Conservation (phyloP, 2,113 vertebrate genomes). For the Chauna torquata region DNA sequence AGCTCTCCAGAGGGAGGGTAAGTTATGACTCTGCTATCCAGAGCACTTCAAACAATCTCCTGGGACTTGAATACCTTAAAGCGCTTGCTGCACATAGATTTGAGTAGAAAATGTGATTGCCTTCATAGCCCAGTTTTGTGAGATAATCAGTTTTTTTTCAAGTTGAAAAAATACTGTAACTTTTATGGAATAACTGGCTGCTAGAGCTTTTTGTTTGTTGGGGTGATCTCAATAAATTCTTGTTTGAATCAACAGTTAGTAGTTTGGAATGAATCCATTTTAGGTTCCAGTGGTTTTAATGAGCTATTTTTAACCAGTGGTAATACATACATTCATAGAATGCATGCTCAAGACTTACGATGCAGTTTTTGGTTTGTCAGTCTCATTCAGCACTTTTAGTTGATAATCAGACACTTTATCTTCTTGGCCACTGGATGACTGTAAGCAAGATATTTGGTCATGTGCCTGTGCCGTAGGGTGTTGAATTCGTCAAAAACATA, state of each 20-base stretch:
- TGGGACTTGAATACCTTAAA: background rate
- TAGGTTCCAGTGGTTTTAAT: background rate
- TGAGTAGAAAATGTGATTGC: background rate
- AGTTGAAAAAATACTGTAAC: background rate
- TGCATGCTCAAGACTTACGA: background rate
- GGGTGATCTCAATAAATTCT: background rate
- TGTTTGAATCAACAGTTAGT: background rate
- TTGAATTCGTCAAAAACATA: background rate
- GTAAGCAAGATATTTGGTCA: background rate
- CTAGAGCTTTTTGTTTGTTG: background rate
- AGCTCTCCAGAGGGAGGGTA: background rate
- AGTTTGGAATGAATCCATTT: background rate
- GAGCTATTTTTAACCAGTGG: background rate
- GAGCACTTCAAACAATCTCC: background rate
- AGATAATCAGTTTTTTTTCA: background rate
- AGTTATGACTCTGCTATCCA: background rate
- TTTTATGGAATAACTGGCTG: background rate
- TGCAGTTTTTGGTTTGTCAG: background rate
- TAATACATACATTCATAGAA: background rate
- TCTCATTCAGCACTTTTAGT: background rate
- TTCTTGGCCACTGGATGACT: background rate
- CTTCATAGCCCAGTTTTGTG: background rate
- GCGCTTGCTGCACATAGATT: background rate
- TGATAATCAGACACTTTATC: background rate
- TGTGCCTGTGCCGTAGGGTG: background rate